These are phyloP conservation scores for Acanthosepion lycidas DNA, from an alignment of 2,888 invertebrate species.

Conservation along the genomic window DNA sequence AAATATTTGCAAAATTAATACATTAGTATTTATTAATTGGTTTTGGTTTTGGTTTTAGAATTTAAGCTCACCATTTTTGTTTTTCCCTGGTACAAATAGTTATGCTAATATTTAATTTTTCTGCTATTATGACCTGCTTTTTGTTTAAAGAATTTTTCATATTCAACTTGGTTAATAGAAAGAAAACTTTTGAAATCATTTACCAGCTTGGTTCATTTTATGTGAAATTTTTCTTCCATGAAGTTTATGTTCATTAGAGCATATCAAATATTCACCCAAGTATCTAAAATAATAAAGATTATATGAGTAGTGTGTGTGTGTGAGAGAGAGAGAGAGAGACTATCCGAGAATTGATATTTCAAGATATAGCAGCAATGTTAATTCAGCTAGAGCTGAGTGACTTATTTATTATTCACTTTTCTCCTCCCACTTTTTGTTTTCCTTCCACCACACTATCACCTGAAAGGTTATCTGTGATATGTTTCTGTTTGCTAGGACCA, in stretches of 20 bases:
- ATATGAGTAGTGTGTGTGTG: not conserved
- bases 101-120: not conserved
- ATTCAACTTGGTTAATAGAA: not conserved
- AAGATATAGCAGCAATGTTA: not conserved
- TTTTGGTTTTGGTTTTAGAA: not conserved
- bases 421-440: not conserved
- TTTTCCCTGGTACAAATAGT: not conserved
- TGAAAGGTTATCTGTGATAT: slow-evolving; percentile 23
- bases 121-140: not conserved
- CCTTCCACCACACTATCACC: not conserved
- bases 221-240: not conserved
- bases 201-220: not conserved
- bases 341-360: not conserved
- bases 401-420: slow-evolving; percentile 4
- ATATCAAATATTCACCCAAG: slow-evolving; percentile 16
- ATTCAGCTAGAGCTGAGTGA: slow-evolving; percentile 1
- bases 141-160: not conserved
- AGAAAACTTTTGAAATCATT: not conserved
- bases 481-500: not conserved
- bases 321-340: not conserved
- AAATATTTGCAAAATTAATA: not conserved
- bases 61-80: not conserved
- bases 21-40: not conserved
- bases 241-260: not conserved
- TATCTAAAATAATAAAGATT: not conserved